Percentiles rank a stretch among this genome's conserved stretches.
Evolutionary conservation across 2,113 vertebrate genomes (phyloP).

Genomic region (Girardinichthys multiradiatus): DNA sequence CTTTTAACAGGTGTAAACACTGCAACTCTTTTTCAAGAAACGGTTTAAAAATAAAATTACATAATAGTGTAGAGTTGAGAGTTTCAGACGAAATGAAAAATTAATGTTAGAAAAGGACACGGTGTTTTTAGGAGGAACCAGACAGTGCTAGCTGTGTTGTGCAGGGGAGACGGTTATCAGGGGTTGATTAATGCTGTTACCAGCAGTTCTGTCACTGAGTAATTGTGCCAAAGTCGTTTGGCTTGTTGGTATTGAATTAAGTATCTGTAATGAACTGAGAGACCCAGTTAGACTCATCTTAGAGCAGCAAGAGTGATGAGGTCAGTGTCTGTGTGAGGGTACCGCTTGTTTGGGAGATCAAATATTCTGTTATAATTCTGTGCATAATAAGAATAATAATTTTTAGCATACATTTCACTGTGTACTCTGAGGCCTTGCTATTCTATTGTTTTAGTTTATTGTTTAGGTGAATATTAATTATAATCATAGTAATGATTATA

Average conservation of each 20-base stretch:
- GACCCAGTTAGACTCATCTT: conserved; percentile 4
- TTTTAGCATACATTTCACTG: too few species aligned
- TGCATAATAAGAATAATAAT: too few species aligned
- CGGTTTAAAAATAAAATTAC: too few species aligned
- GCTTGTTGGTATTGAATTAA: conserved; percentile 62
- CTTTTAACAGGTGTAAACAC: too few species aligned
- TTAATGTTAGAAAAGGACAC: background rate
- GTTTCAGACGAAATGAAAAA: conserved; percentile 11
- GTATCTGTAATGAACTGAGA: conserved; percentile 68
- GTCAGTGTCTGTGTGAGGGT: conserved; percentile 7
- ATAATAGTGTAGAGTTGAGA: too few species aligned
- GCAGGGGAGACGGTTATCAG: conserved; percentile 42
- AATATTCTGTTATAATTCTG: background rate
- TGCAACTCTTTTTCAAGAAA: too few species aligned
- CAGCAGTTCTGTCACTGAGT: conserved; percentile 55
- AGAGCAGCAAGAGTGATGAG: conserved; percentile 43
- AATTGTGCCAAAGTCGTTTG: conserved; percentile 55
- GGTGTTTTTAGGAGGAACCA: conserved; percentile 19
- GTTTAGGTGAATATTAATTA: too few species aligned
- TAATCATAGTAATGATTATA: too few species aligned
- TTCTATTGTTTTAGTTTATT: too few species aligned
- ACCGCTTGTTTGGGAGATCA: too few species aligned
- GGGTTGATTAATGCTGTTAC: conserved; percentile 58
- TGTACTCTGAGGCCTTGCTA: too few species aligned
- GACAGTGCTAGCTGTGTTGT: background rate